Conservation (phyloP, 1,140 invertebrate genomes). For the Drosophila pseudoananassae region DNA sequence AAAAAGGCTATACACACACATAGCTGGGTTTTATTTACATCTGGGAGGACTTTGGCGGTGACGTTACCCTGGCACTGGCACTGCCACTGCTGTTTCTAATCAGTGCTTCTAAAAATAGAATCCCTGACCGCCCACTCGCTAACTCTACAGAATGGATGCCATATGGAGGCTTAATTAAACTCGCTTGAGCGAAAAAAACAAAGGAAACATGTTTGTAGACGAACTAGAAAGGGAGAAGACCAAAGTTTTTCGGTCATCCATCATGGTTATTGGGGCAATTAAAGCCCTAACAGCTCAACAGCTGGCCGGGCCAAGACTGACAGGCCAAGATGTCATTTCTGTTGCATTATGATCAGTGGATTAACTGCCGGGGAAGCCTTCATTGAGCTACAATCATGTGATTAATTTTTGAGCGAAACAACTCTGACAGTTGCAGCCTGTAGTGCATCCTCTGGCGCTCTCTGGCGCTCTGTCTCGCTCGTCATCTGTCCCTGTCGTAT, state of each 20-base stretch:
- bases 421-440: slow-evolving; percentile 16
- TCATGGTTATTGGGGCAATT: slow-evolving; percentile 55
- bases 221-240: background rate
- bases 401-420: slow-evolving; percentile 21
- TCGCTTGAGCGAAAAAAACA: slow-evolving; percentile 6
- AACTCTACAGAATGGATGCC: slow-evolving; percentile 39
- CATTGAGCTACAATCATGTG: slow-evolving; percentile 26
- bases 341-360: slow-evolving; percentile 8
- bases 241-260: slow-evolving; percentile 39
- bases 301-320: slow-evolving; percentile 30
- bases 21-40: slow-evolving; percentile 47
- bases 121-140: slow-evolving; percentile 37
- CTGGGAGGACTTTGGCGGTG: slow-evolving; percentile 31
- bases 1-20: background rate
- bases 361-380: slow-evolving; percentile 10
- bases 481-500: slow-evolving; percentile 24
- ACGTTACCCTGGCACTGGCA: slow-evolving; percentile 17
- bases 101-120: slow-evolving; percentile 48
- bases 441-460: slow-evolving; percentile 14
- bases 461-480: background rate
- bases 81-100: slow-evolving; percentile 39
- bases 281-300: slow-evolving; percentile 26
- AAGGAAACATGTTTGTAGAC: slow-evolving; percentile 28
- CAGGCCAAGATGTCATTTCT: slow-evolving; percentile 43
- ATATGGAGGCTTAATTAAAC: slow-evolving; percentile 61